Percentiles rank a stretch among this genome's conserved stretches.
Evolutionary conservation across 2,797 vertebrate species (phyloP).

Genomic region (Sebastes taczanowskii): DNA sequence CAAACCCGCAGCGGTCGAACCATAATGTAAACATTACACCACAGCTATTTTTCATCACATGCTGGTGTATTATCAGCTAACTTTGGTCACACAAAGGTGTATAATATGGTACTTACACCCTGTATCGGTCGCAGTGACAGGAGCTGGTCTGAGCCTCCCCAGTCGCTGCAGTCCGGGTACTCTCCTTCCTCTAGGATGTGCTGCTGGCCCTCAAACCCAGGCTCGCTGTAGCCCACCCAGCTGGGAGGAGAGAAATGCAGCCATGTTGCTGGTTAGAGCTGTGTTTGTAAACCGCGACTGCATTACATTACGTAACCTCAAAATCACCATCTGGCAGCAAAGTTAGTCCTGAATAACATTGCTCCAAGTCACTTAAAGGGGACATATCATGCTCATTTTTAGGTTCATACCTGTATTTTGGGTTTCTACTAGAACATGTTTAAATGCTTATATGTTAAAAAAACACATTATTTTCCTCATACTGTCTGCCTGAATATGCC

Average conservation of each 20-base stretch:
- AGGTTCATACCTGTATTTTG: not conserved
- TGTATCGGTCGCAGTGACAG: conserved; percentile 88
- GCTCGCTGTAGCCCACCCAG: conserved; percentile 92
- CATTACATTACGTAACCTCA: not conserved
- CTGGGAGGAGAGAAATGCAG: conserved; percentile 67
- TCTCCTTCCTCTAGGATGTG: conserved; percentile 94
- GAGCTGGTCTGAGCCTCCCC: conserved; percentile 86
- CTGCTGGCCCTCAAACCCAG: conserved; percentile 90
- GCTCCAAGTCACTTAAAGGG: not conserved
- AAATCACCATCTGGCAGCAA: conserved; percentile 1
- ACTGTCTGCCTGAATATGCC: no score
- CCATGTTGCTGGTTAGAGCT: not conserved
- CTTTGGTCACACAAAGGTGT: not conserved
- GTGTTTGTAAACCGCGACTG: not conserved
- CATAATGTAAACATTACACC: not conserved
- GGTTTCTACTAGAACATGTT: not conserved
- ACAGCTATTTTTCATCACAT: not conserved
- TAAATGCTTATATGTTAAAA: not conserved
- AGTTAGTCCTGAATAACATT: not conserved
- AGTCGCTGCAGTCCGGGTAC: conserved; percentile 87
- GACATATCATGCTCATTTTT: not conserved
- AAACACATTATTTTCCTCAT: no score
- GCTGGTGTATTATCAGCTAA: not conserved
- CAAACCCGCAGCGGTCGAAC: not conserved
- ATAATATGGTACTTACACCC: conserved; percentile 82